These are phyloP conservation scores for Salvelinus alpinus DNA, from an alignment of 2,113 vertebrate genomes.

Conservation along the genomic window DNA sequence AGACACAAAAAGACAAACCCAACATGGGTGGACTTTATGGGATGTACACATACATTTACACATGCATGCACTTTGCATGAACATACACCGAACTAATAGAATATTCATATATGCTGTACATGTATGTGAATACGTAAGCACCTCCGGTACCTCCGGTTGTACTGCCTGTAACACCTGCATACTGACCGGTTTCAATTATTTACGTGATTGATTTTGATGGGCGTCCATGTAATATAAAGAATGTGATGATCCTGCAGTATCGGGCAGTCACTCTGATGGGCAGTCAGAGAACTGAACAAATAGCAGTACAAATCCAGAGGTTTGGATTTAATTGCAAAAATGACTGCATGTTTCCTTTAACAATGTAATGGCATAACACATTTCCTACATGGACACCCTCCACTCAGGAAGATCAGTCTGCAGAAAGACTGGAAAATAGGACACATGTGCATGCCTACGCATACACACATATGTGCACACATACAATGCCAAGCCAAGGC, in stretches of 20 bases:
- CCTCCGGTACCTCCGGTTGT: slow-evolving; percentile 6
- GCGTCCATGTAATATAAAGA: not conserved
- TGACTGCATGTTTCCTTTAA: not conserved
- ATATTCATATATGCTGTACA: not conserved
- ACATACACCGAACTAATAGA: not conserved
- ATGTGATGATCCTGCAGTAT: not conserved
- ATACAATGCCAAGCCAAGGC: slow-evolving; percentile 30
- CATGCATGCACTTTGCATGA: slow-evolving; percentile 22
- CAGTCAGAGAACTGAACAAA: not conserved
- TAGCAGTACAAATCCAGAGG: not conserved
- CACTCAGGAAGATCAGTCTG: too few relatives aligned
- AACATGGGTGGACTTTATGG: slow-evolving; percentile 16
- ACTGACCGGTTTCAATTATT: slow-evolving; percentile 45
- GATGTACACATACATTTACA: slow-evolving; percentile 34
- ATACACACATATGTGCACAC: slow-evolving; percentile 30
- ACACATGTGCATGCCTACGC: slow-evolving; percentile 9
- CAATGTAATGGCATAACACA: too few relatives aligned
- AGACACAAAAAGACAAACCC: slow-evolving; percentile 1
- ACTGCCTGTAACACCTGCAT: slow-evolving; percentile 2
- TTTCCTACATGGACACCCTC: too few relatives aligned
- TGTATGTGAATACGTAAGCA: slow-evolving; percentile 15
- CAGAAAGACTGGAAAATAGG: not conserved
- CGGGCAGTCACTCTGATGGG: not conserved
- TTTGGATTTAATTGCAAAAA: not conserved
- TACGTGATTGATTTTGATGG: slow-evolving; percentile 36